phyloP scores from a whole-genome alignment of 2,888 invertebrate species.

The Hirtodrosophila duncani region DNA sequence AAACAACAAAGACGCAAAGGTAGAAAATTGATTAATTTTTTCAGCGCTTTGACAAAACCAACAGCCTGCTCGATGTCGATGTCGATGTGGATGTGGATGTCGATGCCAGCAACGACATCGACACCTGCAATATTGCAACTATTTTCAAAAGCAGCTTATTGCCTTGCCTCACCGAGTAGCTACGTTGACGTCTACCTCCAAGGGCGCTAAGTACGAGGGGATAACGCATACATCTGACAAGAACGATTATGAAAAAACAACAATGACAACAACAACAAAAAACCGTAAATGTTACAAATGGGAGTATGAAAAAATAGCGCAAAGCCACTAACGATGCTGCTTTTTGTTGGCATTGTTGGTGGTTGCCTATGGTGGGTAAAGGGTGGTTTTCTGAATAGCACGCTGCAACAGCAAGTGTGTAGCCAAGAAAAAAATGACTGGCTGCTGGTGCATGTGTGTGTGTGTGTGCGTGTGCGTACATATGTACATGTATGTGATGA shows the following conservation, averaged over 20 bases:
- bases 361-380: conserved; percentile 15
- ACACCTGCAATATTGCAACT: conserved; percentile 25
- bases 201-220: conserved; percentile 13
- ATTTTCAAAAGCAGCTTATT: conserved; percentile 48
- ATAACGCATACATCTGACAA: conserved; percentile 1
- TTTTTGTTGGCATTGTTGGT: conserved; percentile 55
- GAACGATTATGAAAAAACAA: conserved; percentile 8
- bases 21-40: conserved; percentile 59
- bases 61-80: not conserved
- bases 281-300: not conserved
- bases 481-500: conserved; percentile 33
- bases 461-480: conserved; percentile 2
- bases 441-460: conserved; percentile 20
- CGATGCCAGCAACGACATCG: not conserved
- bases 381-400: conserved; percentile 1
- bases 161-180: conserved; percentile 26
- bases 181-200: conserved; percentile 26
- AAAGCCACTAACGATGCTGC: conserved; percentile 59
- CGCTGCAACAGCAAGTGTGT: conserved; percentile 53
- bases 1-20: conserved; percentile 23
- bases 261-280: conserved; percentile 8
- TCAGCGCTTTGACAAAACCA: conserved; percentile 21
- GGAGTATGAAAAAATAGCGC: conserved; percentile 33
- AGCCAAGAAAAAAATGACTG: conserved; percentile 23
- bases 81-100: not conserved